Base-by-base conservation (phyloP, 2,113 vertebrate species). In the Sarotherodon lohbergeri region DNA sequence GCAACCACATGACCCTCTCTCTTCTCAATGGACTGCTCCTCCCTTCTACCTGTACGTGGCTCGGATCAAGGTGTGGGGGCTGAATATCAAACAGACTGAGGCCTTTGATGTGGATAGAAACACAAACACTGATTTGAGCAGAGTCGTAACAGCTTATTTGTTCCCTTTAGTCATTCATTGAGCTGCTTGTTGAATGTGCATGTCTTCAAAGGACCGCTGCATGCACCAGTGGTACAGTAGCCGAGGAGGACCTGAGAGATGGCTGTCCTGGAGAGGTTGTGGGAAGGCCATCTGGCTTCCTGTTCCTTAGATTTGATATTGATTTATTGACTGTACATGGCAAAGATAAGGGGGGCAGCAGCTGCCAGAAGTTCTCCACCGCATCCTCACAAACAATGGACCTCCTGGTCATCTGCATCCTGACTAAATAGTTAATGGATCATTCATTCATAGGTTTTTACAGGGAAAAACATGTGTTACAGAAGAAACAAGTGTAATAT, bases 81-180 rank as follows among this genome's bases (percentile, higher is more conserved):
- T 92, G 97, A 95, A 97, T 97, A 97, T 97, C 97, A 97, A 97
- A 97, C 96, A 96, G 86, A 93, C 73, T 2, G 32, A 5, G 66
- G 91, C 86, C 96, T 97, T 97, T 97, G 97, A 97, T 96, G 96
- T 96, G 93, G 94, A 94, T 94, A 93, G 95, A 96, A 97, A 97
- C 94, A 96, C 96, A 96, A 96, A 96, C 95, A 96, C 88, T 95
- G 96, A 95, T 96, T 94, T 95, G 93, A 96, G 95, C 91, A 92
- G 90, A 95, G 95, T 96, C 94, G 95, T 97, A 97, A 96, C 95
- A 95, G 95, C 95, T 95, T 97, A 97, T 97, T 97, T 97, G 96
- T 97, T 96, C 96, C 94, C 96, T 97, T 96, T 97, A 97, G 96
- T 96, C 96, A 97, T 97, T 97, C 96, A 96, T 94, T 95, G 92